A percentile compares a stretch with the other conserved stretches of the same genome.
Conservation (phyloP, 2,113 vertebrate species). For the Gadus chalcogrammus region DNA sequence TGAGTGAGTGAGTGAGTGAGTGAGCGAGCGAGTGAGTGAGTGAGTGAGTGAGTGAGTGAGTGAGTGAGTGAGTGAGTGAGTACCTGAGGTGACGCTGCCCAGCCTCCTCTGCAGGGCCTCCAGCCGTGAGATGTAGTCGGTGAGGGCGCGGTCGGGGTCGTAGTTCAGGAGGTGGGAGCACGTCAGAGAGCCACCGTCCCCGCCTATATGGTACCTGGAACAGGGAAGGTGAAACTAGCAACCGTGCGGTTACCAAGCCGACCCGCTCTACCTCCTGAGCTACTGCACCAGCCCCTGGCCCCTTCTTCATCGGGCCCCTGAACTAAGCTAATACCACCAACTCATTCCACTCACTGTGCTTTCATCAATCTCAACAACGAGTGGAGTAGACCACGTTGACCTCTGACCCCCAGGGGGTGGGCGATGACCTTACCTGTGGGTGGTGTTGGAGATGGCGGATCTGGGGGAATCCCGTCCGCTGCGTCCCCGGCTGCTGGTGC, state of each 20-base stretch:
- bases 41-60: neutral
- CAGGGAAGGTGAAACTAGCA: too few relatives aligned
- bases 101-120: slow-evolving; percentile 91
- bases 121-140: slow-evolving; percentile 91
- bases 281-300: too few relatives aligned
- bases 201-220: slow-evolving; percentile 73
- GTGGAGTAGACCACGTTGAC: too few relatives aligned
- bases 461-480: slow-evolving; percentile 83
- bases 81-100: slow-evolving; percentile 89
- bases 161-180: slow-evolving; percentile 94
- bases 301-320: too few relatives aligned
- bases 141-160: slow-evolving; percentile 91
- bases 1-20: too few relatives aligned
- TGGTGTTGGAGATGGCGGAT: slow-evolving; percentile 75
- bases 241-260: too few relatives aligned
- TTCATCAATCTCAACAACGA: too few relatives aligned
- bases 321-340: too few relatives aligned
- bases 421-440: slow-evolving; percentile 67
- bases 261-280: too few relatives aligned
- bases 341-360: too few relatives aligned
- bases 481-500: slow-evolving; percentile 73
- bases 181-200: slow-evolving; percentile 72
- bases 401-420: neutral
- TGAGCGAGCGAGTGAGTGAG: too few relatives aligned
- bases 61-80: neutral